A percentile compares a stretch with the other conserved stretches of the same genome.
Conservation (phyloP, 2,113 vertebrate species). For the Ranitomeya imitator region DNA sequence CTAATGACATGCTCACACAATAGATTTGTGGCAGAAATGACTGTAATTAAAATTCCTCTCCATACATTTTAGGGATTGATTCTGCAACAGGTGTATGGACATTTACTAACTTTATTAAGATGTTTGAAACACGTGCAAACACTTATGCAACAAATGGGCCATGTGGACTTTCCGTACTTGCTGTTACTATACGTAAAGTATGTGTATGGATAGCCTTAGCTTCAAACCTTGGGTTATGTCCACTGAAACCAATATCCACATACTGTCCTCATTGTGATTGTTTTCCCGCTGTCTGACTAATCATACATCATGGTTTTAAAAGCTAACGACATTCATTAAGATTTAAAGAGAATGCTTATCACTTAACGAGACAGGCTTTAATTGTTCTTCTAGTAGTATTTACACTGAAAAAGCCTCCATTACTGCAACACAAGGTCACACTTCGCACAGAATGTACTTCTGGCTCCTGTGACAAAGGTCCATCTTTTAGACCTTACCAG, state of each 20-base stretch:
- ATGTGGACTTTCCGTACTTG: too few relatives aligned
- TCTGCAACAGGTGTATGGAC: too few relatives aligned
- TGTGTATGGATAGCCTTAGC: neutral
- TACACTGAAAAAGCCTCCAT: slow-evolving; percentile 40
- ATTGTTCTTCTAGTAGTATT: slow-evolving; percentile 50
- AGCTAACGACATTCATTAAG: slow-evolving; percentile 55
- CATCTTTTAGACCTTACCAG: too few relatives aligned
- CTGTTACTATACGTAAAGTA: too few relatives aligned
- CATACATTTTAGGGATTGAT: too few relatives aligned
- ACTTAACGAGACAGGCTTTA: slow-evolving; percentile 44
- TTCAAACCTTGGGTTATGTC: neutral
- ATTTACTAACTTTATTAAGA: too few relatives aligned
- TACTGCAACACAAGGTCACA: slow-evolving; percentile 39
- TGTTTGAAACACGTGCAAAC: too few relatives aligned
- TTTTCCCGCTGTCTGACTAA: slow-evolving; percentile 3
- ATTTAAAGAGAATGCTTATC: slow-evolving; percentile 53
- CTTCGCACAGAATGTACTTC: neutral
- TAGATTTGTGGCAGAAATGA: too few relatives aligned
- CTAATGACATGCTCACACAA: too few relatives aligned
- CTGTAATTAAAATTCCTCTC: too few relatives aligned
- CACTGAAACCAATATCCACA: neutral
- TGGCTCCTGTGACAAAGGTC: neutral
- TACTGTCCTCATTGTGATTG: neutral
- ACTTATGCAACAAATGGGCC: too few relatives aligned
- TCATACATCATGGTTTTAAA: slow-evolving; percentile 54